Conservation (phyloP, 2,113 vertebrate species). For the Rhea americana region DNA sequence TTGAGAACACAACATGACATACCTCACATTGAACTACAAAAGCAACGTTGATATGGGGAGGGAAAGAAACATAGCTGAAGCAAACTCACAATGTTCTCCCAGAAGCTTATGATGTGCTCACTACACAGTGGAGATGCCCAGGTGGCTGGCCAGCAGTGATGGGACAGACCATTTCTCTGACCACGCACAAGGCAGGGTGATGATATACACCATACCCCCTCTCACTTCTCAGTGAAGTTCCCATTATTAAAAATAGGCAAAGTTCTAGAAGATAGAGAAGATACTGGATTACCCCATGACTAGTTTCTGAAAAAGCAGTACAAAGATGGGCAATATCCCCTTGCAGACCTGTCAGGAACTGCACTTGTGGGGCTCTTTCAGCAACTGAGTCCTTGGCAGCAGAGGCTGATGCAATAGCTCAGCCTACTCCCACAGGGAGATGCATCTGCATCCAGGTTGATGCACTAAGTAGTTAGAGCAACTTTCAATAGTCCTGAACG, state of each 20-base stretch:
- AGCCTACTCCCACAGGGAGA: too few species aligned
- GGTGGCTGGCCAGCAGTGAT: not conserved
- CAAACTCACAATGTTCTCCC: too few species aligned
- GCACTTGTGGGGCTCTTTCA: not conserved
- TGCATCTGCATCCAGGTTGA: not conserved
- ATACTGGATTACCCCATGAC: not conserved
- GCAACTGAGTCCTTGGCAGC: not conserved
- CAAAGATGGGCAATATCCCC: not conserved
- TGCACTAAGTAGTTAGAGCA: not conserved
- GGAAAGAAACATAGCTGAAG: too few species aligned
- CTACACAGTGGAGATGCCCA: fast-evolving
- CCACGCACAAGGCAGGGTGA: not conserved
- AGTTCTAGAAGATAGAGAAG: not conserved
- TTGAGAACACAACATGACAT: not conserved
- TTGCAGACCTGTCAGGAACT: not conserved
- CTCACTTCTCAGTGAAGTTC: not conserved
- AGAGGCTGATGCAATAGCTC: not conserved
- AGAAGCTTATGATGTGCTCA: too few species aligned
- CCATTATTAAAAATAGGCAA: not conserved
- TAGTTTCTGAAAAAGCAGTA: not conserved
- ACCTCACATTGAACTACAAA: not conserved
- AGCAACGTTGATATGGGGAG: not conserved
- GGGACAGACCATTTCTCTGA: not conserved
- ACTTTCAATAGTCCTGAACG: not conserved
- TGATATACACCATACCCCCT: not conserved